Evolutionary conservation across 2,797 vertebrate genomes (phyloP).

Genomic region (Periophthalmus magnuspinnatus): DNA sequence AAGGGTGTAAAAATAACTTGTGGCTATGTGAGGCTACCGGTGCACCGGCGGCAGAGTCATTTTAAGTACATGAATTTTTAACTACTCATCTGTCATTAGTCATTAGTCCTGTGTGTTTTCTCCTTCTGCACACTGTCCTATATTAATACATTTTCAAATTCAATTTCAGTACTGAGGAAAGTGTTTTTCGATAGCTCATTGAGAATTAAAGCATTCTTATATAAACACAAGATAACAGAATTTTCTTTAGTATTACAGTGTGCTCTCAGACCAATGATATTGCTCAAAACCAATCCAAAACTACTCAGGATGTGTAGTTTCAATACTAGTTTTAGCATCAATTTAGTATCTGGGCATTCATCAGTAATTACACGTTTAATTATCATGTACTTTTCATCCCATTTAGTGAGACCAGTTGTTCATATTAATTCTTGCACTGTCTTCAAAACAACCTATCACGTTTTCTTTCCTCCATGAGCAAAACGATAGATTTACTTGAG

Average conservation of each 20-base stretch:
- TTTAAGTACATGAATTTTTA: not conserved
- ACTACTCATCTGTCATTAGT: not conserved
- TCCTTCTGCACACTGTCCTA: not conserved
- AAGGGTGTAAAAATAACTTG: not conserved
- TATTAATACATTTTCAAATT: not conserved
- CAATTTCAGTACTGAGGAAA: not conserved
- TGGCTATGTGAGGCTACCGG: not conserved
- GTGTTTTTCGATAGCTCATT: no score
- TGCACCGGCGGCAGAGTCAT: not conserved
- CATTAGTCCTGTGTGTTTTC: not conserved
- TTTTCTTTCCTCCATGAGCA: not conserved
- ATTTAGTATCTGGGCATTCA: not conserved
- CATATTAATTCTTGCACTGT: not conserved
- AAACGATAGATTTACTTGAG: conserved; percentile 4
- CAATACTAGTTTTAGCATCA: not conserved
- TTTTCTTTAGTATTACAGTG: no score
- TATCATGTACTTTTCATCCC: no score
- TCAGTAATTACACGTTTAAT: not conserved
- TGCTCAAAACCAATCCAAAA: not conserved
- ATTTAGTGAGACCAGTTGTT: not conserved
- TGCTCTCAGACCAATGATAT: not conserved
- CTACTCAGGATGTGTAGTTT: not conserved
- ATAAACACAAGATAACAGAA: no score
- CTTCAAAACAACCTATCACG: not conserved
- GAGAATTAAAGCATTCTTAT: no score